These are phyloP conservation scores for Podarcis lilfordi DNA, from an alignment of 2,797 vertebrate genomes.

Conservation along the genomic window DNA sequence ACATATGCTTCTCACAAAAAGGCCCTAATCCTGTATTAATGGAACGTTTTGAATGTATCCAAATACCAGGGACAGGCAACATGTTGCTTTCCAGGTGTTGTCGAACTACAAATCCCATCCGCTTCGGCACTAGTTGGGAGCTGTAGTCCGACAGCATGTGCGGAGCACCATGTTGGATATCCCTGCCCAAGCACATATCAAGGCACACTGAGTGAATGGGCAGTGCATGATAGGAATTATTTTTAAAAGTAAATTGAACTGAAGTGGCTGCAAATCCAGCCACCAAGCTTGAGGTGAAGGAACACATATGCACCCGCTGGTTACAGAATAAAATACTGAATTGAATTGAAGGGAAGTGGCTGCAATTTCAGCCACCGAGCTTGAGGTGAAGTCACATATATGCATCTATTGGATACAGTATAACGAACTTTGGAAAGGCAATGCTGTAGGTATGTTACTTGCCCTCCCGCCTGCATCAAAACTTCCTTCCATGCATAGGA, in stretches of 20 bases:
- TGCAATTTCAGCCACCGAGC: not conserved
- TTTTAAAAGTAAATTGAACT: too few relatives aligned
- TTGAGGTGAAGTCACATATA: not conserved
- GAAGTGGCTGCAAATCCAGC: not conserved
- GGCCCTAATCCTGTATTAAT: not conserved
- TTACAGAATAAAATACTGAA: not conserved
- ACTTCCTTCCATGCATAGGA: not conserved
- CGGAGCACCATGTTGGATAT: too few relatives aligned
- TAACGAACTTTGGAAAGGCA: too few relatives aligned
- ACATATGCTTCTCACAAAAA: not conserved
- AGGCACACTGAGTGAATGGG: too few relatives aligned
- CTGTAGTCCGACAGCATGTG: too few relatives aligned
- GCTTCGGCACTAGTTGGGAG: too few relatives aligned
- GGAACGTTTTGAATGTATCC: not conserved
- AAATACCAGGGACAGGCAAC: not conserved
- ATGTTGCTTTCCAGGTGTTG: too few relatives aligned
- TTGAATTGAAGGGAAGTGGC: too few relatives aligned
- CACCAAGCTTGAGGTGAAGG: not conserved
- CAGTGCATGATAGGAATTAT: too few relatives aligned
- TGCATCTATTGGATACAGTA: not conserved
- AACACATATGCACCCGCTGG: not conserved
- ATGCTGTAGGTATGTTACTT: too few relatives aligned
- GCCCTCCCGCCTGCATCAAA: not conserved
- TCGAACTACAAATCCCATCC: too few relatives aligned
- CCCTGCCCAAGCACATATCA: too few relatives aligned